These are phyloP conservation scores for Rutilus rutilus DNA, from an alignment of 2,113 vertebrate genomes.

Conservation along the genomic window DNA sequence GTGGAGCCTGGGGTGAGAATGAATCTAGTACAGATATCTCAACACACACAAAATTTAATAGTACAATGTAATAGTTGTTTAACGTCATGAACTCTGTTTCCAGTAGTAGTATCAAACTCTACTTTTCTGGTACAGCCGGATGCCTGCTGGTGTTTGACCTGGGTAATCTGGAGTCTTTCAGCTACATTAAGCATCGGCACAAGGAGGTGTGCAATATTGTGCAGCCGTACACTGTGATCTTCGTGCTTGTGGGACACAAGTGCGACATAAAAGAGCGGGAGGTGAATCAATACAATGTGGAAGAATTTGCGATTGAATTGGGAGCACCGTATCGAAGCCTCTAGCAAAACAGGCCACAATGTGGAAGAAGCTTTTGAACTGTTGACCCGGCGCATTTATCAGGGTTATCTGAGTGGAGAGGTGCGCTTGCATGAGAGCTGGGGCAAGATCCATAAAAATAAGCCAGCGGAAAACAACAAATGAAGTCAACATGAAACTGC, in stretches of 20 bases:
- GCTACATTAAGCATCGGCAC: neutral
- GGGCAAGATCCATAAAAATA: neutral
- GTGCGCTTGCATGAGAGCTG: slow-evolving; percentile 66
- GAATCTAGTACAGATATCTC: no score
- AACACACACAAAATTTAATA: no score
- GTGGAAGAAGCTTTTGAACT: neutral
- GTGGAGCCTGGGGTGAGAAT: neutral
- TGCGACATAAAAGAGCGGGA: neutral
- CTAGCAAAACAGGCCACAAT: slow-evolving; percentile 71
- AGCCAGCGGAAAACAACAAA: slow-evolving; percentile 31
- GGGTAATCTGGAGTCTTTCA: neutral
- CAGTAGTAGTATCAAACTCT: no score
- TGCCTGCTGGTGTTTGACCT: slow-evolving; percentile 17
- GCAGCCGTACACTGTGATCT: neutral
- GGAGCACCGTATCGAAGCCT: neutral
- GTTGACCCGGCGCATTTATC: neutral
- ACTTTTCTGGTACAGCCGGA: no score
- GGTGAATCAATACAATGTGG: neutral
- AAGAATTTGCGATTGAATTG: neutral
- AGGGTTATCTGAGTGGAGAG: slow-evolving; percentile 65
- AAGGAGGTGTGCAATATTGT: no score
- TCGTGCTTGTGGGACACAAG: neutral
- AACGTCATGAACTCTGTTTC: no score
- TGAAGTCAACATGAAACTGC: slow-evolving; percentile 25
- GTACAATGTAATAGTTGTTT: no score